Base-by-base conservation (phyloP, 2,797 vertebrate species). In the Lerista edwardsae region DNA sequence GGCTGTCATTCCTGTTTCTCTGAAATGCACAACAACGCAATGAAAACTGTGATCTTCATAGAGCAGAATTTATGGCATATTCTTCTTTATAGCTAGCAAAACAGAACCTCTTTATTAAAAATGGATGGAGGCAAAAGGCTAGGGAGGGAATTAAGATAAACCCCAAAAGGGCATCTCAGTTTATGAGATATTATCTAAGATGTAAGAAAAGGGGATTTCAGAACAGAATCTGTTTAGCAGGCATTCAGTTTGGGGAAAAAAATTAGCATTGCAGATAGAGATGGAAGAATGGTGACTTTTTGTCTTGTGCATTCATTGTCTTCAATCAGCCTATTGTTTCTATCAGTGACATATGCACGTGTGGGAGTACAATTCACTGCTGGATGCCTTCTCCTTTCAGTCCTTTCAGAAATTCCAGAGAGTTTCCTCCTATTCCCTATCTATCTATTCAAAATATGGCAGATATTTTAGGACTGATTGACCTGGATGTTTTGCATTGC, bases 251-350 rank as follows among this genome's bases (percentile, higher is more conserved):
- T 91, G 87, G 85, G 86, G 89, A 74, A 86, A 75, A 91, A 82
- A 94, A 97, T 97, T 97, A 96, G 94, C 96, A 97, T 95, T 97
- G 97, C 96, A 97, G 96, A 97, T 95, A 95, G 85, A 90, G 87
- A 93, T 61, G 93, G 95, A 94, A 97, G 95, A 95, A 96, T 85
- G 91, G 84, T 93, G 88, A 96, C 95, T 89, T 94, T 94, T 93
- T 94, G 94, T 94, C 92, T 95, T 96, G 94, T 96, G 94, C 94
- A 96, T 96, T 91, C 89, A 94, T 95, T 95, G 94, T 94, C 92
- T 94, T 95, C 92, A 96, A 96, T 96, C 93, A 93, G 89, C 79
- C 89, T 92, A 95, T 96, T 95, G 94, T 95, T 93, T 93, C 83
- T 69, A 78, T 82, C 86, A 90, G 85, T 91, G 91, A 68, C 73